A percentile compares a stretch with the other conserved stretches of the same genome.
Conservation (phyloP, 2,797 vertebrate species). For the Pipistrellus kuhlii region DNA sequence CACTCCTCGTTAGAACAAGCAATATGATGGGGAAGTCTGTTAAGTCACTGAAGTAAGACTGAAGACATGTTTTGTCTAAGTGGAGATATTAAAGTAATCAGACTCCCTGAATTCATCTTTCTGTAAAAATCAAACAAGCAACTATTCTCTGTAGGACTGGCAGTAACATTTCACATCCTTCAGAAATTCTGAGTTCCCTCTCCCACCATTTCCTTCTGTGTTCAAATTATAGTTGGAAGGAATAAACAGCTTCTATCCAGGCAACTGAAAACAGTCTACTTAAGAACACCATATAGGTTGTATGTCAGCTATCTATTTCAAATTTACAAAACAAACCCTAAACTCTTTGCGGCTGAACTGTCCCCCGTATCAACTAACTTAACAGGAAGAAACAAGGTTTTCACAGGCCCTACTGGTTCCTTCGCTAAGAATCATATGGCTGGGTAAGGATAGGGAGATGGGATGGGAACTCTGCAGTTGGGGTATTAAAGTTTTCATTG, state of each 20-base stretch:
- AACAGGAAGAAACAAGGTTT: too few species aligned
- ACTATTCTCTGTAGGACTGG: constrained; percentile 8
- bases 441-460: too few species aligned
- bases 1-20: not conserved
- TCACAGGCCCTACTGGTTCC: too few species aligned
- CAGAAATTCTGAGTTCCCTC: constrained; percentile 55
- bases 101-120: not conserved
- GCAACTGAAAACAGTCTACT: not conserved
- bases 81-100: not conserved
- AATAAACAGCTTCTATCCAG: not conserved
- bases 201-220: constrained; percentile 75
- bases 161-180: constrained; percentile 65
- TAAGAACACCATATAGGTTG: too few species aligned
- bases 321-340: too few species aligned
- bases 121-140: not conserved
- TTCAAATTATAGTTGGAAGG: constrained; percentile 40
- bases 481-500: not conserved
- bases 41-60: not conserved
- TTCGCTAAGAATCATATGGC: too few species aligned
- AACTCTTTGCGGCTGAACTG: too few species aligned
- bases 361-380: too few species aligned
- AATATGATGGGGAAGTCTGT: not conserved
- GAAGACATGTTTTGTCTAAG: not conserved
- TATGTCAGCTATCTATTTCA: too few species aligned
- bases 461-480: not conserved